Conservation (phyloP, 2,113 vertebrate genomes). For the Penelope pileata region DNA sequence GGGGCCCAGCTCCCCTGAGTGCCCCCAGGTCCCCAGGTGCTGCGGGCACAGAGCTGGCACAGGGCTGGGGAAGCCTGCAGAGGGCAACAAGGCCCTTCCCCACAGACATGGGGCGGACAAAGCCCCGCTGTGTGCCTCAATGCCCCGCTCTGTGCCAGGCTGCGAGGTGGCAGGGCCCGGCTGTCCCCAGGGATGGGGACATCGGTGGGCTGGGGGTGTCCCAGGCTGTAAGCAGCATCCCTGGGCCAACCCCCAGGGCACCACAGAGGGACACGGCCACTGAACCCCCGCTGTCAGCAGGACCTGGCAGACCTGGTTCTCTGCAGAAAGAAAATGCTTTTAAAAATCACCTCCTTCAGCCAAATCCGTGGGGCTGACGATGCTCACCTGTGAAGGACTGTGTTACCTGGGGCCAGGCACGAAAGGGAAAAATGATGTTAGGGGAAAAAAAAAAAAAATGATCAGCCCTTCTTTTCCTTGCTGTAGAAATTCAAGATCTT, state of each 20-base stretch:
- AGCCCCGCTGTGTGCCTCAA: conserved; percentile 59
- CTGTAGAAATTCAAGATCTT: neutral
- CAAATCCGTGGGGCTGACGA: neutral
- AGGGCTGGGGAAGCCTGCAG: conserved; percentile 28
- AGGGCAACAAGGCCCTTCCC: conserved; percentile 44
- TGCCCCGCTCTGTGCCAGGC: conserved; percentile 52
- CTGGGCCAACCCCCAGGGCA: neutral
- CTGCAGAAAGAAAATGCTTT: neutral
- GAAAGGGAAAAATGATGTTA: neutral
- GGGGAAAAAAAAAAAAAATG: accelerated
- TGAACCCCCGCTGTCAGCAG: no score
- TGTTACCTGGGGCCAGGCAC: neutral
- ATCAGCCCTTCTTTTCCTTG: neutral
- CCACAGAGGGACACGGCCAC: no score
- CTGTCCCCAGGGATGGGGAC: neutral
- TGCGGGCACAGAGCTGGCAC: neutral
- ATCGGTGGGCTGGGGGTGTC: neutral
- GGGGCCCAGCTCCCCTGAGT: neutral
- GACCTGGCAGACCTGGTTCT: neutral
- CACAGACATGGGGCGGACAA: conserved; percentile 12
- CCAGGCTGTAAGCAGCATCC: neutral
- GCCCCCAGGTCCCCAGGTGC: neutral
- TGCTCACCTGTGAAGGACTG: neutral
- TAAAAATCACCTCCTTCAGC: neutral
- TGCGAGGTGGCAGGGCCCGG: conserved; percentile 6